These are phyloP conservation scores for Salvelinus namaycush DNA, from an alignment of 2,113 vertebrate species.

Conservation along the genomic window DNA sequence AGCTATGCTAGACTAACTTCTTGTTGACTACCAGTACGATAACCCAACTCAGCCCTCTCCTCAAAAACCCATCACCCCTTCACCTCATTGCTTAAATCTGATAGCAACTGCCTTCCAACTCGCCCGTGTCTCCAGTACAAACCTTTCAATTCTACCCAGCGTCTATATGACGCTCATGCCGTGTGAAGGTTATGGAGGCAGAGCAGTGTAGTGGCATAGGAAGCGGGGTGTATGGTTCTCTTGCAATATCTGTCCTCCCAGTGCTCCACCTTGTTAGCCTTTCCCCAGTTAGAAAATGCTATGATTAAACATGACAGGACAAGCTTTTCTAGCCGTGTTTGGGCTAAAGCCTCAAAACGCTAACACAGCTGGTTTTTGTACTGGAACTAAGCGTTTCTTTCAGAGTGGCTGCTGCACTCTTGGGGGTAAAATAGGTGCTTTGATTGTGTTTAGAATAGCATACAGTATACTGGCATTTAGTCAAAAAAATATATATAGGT, in stretches of 20 bases:
- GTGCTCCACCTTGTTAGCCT: constrained; percentile 74
- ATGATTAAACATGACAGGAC: constrained; percentile 79
- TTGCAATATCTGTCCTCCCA: constrained; percentile 47
- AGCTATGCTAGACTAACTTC: neutral
- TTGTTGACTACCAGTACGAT: neutral
- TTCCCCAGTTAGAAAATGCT: constrained; percentile 66
- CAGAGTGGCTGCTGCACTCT: constrained; percentile 47
- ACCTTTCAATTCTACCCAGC: constrained; percentile 65
- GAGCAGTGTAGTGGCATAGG: constrained; percentile 37
- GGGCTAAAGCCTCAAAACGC: constrained; percentile 57
- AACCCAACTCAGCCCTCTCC: neutral
- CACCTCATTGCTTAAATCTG: neutral
- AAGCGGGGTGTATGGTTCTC: constrained; percentile 32
- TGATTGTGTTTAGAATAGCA: constrained; percentile 36
- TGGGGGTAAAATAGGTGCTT: constrained; percentile 14
- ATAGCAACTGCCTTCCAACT: neutral
- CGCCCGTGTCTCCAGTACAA: constrained; percentile 49
- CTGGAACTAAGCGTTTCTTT: constrained; percentile 47
- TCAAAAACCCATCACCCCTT: neutral
- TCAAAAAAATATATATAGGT: no score
- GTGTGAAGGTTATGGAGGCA: constrained; percentile 71
- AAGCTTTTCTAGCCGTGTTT: constrained; percentile 73
- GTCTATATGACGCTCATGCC: constrained; percentile 70
- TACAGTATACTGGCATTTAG: no score
- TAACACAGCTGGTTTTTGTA: constrained; percentile 59